Conservation (phyloP, 2,888 invertebrate species). For the Ichneumoninae sp. region DNA sequence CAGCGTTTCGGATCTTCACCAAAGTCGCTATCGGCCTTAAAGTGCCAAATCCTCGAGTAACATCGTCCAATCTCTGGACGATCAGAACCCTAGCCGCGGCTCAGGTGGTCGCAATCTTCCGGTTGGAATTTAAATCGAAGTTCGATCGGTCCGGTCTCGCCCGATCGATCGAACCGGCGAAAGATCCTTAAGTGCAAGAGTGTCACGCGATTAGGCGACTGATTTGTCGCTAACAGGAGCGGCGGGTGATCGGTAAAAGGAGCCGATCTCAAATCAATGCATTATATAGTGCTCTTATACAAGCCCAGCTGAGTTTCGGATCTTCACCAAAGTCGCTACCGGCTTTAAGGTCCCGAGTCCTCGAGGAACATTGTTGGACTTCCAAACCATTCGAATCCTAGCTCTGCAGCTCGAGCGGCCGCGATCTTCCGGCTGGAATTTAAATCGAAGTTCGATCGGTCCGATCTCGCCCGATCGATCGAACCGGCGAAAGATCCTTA, state of each 20-base stretch:
- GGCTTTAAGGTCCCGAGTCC: constrained; percentile 41
- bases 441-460: too few relatives aligned
- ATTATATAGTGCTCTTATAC: background rate
- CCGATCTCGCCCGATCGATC: too few relatives aligned
- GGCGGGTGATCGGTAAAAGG: too few relatives aligned
- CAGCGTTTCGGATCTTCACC: constrained; percentile 20
- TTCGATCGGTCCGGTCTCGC: too few relatives aligned
- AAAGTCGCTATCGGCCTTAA: background rate
- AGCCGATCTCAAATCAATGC: background rate
- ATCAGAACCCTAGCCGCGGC: background rate
- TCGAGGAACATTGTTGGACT: constrained; percentile 59
- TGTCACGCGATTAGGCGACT: background rate
- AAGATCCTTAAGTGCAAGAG: background rate
- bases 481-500: too few relatives aligned
- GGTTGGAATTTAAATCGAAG: background rate
- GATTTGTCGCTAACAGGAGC: too few relatives aligned
- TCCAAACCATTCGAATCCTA: background rate
- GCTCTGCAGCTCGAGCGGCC: background rate
- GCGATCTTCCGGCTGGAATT: background rate
- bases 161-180: too few relatives aligned
- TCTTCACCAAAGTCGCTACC: too few relatives aligned
- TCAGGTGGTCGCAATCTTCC: background rate
- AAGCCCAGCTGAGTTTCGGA: constrained; percentile 40
- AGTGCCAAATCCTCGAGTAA: constrained; percentile 51
- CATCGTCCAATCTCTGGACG: constrained; percentile 39